Evolutionary conservation across 2,888 invertebrate genomes (phyloP).

Genomic region (Petrophora chlorosata): DNA sequence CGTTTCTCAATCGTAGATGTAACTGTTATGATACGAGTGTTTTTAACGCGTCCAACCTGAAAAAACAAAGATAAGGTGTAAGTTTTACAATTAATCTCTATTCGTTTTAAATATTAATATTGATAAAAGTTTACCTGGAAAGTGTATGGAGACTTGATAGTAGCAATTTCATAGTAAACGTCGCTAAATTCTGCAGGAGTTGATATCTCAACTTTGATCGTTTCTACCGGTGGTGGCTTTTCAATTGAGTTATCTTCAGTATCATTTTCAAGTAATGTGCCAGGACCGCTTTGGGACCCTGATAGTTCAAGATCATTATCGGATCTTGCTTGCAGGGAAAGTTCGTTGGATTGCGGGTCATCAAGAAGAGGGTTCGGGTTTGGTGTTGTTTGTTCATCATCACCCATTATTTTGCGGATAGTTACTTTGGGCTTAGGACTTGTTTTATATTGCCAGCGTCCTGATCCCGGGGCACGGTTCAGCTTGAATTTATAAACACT

Average conservation of each 20-base stretch:
- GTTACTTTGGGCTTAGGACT: slow-evolving; percentile 93
- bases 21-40: slow-evolving; percentile 94
- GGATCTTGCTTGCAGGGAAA: slow-evolving; percentile 82
- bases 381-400: slow-evolving; percentile 80
- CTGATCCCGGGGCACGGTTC: slow-evolving; percentile 91
- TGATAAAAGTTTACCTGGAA: slow-evolving; percentile 86
- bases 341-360: slow-evolving; percentile 77
- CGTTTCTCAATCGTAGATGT: slow-evolving; percentile 93
- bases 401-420: slow-evolving; percentile 87
- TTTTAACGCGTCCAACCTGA: slow-evolving; percentile 93
- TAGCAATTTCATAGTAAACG: slow-evolving; percentile 94
- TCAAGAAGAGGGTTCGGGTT: slow-evolving; percentile 71
- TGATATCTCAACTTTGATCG: slow-evolving; percentile 94
- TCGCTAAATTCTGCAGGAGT: slow-evolving; percentile 94
- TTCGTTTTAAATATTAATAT: not conserved
- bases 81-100: not conserved
- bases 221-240: slow-evolving; percentile 88
- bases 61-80: slow-evolving; percentile 36
- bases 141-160: slow-evolving; percentile 94
- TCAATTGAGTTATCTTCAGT: slow-evolving; percentile 86
- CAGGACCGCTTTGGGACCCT: slow-evolving; percentile 86
- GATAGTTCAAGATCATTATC: slow-evolving; percentile 89
- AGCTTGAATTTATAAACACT: slow-evolving; percentile 92
- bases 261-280: slow-evolving; percentile 84
- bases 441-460: slow-evolving; percentile 96